Evolutionary conservation across 2,888 invertebrate species (phyloP), one percentile per base, ranked within the genome.

Genomic region (Agrotis clavis): DNA sequence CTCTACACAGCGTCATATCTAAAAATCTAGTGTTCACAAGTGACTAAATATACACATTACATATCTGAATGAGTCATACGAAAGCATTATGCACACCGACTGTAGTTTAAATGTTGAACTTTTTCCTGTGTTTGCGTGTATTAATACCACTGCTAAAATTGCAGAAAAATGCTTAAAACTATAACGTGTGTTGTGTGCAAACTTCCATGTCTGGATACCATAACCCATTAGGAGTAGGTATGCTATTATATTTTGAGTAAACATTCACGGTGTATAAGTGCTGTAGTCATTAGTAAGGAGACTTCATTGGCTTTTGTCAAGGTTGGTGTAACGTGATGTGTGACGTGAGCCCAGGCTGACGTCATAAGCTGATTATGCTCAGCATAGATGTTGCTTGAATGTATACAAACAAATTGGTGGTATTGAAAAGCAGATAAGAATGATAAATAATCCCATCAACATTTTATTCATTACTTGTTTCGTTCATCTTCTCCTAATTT

Each of bases 291-390:
- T 85, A 85, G 78, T 68, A 70, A 74, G 81, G 19, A 79, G 67
- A 74, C 77, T 81, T 77, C 86, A 74, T 75, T 73, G 86, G 79
- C 74, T 81, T 70, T 51, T 77, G 79, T 79, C 76, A 85, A 85
- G 85, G 85, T 81, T 77, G 74, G 45, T n/a, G 70, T 65, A 69
- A 56, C 67, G 69, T 72, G 82, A 77, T 54, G 77, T 67, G 67
- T 77, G 82, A 76, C 76, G 71, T 67, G 59, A 47, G 67, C 51
- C 74, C 59, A 51, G 13, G 64, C 16, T 85, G 86, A 79, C 86
- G 84, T 81, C 77, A 83, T 78, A 77, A 83, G 64, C 86, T 76
- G 74, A 75, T 81, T 83, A 80, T 75, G 53, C 60, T 67, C 53
- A 19, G 30, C 56, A 45, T 65, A 59, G n/a, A 70, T 71, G 68